Evolutionary conservation across 2,888 invertebrate species (phyloP).

Genomic region (Endomychus coccineus): DNA sequence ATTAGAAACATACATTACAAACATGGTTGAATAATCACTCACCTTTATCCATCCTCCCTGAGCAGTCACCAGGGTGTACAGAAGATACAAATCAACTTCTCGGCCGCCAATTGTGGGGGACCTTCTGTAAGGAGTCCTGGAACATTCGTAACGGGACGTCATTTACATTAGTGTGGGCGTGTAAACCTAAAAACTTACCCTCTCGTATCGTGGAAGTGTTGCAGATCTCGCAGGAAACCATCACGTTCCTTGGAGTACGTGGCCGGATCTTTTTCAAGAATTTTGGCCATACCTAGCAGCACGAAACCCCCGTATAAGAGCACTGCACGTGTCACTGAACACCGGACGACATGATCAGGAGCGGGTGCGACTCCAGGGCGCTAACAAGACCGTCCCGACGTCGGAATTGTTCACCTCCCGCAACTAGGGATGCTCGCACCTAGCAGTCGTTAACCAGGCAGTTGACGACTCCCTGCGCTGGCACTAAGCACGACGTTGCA

Average conservation of each 20-base stretch:
- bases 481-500: slow-evolving; percentile 43
- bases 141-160: slow-evolving; percentile 25
- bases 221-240: slow-evolving; percentile 74
- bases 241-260: slow-evolving; percentile 72
- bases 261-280: slow-evolving; percentile 62
- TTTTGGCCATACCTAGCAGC: slow-evolving; percentile 49
- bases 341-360: slow-evolving; percentile 40
- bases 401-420: slow-evolving; percentile 42
- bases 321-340: slow-evolving; percentile 42
- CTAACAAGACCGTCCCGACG: slow-evolving; percentile 35
- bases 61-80: slow-evolving; percentile 86
- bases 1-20: neutral
- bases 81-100: slow-evolving; percentile 83
- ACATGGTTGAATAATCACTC: slow-evolving; percentile 26
- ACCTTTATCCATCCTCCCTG: slow-evolving; percentile 95
- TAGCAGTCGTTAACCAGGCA: slow-evolving; percentile 38
- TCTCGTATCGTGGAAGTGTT: slow-evolving; percentile 84
- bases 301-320: too few species aligned
- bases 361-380: slow-evolving; percentile 36
- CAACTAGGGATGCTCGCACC: slow-evolving; percentile 42
- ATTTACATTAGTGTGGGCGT: slow-evolving; percentile 4
- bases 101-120: slow-evolving; percentile 73
- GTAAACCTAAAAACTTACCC: slow-evolving; percentile 61
- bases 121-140: slow-evolving; percentile 57
- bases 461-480: slow-evolving; percentile 47